These are phyloP conservation scores for Agrochola lychnidis DNA, from an alignment of 2,888 invertebrate genomes.

Conservation along the genomic window DNA sequence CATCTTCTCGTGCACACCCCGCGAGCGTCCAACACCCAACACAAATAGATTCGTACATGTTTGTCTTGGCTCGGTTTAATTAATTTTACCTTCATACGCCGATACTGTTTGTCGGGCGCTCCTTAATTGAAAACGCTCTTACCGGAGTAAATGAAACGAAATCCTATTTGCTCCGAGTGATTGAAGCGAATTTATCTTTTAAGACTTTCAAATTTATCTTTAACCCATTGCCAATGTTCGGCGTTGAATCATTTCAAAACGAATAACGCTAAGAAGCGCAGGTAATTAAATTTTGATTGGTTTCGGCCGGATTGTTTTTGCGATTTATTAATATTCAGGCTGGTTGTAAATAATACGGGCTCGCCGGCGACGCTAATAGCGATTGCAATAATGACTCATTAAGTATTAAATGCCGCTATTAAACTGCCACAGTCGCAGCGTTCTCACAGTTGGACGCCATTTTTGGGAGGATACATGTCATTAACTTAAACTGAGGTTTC, in stretches of 20 bases:
- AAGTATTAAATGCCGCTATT: conserved; percentile 82
- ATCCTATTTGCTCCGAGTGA: conserved; percentile 90
- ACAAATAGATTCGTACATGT: conserved; percentile 89
- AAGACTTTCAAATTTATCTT: conserved; percentile 89
- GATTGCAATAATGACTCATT: conserved; percentile 84
- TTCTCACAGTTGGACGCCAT: conserved; percentile 50
- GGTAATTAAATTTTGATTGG: conserved; percentile 88
- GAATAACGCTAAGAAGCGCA: conserved; percentile 76
- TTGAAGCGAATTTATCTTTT: conserved; percentile 90
- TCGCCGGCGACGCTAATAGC: conserved; percentile 82
- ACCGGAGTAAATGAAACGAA: conserved; percentile 89
- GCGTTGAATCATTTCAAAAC: conserved; percentile 77
- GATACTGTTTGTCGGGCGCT: conserved; percentile 89
- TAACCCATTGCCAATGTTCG: conserved; percentile 77
- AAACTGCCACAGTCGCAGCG: conserved; percentile 69
- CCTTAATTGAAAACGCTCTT: conserved; percentile 90
- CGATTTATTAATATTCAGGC: conserved; percentile 85
- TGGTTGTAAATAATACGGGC: conserved; percentile 81
- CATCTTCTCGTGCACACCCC: conserved; percentile 71
- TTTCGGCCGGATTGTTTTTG: conserved; percentile 83
- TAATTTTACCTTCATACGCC: conserved; percentile 91
- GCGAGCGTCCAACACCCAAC: conserved; percentile 78
- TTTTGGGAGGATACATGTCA: conserved; percentile 58
- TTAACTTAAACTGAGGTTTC: conserved; percentile 41
- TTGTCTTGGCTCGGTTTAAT: conserved; percentile 90